Conservation (phyloP, 2,797 vertebrate species). For the Saxicola maurus region DNA sequence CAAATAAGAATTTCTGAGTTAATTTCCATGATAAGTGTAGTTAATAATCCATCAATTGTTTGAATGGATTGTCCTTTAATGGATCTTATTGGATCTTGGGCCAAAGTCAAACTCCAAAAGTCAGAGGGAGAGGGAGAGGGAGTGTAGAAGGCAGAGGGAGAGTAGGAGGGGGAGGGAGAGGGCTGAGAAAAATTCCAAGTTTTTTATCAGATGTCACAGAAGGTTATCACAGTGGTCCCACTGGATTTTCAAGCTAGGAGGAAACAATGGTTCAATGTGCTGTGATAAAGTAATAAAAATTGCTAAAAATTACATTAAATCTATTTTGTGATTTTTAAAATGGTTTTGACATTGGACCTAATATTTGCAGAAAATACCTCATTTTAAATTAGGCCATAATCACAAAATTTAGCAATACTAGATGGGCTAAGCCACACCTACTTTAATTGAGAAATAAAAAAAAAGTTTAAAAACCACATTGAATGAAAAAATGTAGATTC, state of each 20-base stretch:
- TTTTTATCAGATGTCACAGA: background rate
- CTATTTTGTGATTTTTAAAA: background rate
- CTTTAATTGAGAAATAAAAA: background rate
- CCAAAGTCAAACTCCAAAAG: background rate
- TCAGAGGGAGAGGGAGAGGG: no score
- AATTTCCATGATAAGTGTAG: background rate
- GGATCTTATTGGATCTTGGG: background rate
- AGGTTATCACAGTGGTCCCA: background rate
- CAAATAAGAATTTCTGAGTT: background rate
- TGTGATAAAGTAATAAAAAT: background rate
- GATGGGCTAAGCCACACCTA: background rate
- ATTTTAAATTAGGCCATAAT: background rate
- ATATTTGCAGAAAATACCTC: background rate
- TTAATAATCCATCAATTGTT: background rate
- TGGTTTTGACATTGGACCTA: background rate
- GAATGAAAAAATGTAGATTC: constrained; percentile 27
- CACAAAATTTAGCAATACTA: background rate
- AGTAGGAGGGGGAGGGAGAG: background rate
- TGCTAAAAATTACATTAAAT: background rate
- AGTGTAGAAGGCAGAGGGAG: no score
- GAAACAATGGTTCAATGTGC: background rate
- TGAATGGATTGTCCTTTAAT: background rate
- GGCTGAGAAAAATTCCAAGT: background rate
- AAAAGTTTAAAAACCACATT: background rate
- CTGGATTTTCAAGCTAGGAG: background rate